These are phyloP conservation scores for Ypsolopha scabrella DNA, from an alignment of 2,888 invertebrate species.

Conservation along the genomic window DNA sequence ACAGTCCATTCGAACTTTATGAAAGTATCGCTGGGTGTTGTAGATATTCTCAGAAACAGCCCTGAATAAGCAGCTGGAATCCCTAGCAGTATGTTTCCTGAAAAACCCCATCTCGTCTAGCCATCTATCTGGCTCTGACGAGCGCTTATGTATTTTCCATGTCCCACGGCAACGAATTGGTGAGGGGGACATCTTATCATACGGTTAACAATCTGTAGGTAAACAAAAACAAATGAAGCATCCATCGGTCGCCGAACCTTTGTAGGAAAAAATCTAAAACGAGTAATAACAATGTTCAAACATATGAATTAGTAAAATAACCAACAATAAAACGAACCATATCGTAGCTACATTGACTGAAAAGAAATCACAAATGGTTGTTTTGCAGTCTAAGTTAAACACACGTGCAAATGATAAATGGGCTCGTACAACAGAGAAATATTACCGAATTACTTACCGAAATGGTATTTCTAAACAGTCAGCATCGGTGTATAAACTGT, in stretches of 20 bases:
- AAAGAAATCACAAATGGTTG: conserved; percentile 48
- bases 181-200: conserved; percentile 51
- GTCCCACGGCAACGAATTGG: conserved; percentile 60
- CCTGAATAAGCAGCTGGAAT: conserved; percentile 90
- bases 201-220: conserved; percentile 57
- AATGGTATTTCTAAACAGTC: conserved; percentile 43
- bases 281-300: background rate
- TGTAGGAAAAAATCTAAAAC: background rate
- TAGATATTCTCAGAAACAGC: conserved; percentile 88
- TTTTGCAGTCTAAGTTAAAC: conserved; percentile 57
- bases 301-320: background rate
- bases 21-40: conserved; percentile 78
- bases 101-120: conserved; percentile 84
- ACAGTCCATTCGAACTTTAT: conserved; percentile 79
- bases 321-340: conserved; percentile 29
- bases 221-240: conserved; percentile 65
- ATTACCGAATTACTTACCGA: conserved; percentile 41
- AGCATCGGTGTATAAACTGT: conserved; percentile 53
- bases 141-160: conserved; percentile 60
- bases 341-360: conserved; percentile 56
- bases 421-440: conserved; percentile 1
- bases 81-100: conserved; percentile 89
- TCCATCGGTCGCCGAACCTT: conserved; percentile 9
- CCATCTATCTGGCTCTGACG: conserved; percentile 77
- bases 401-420: conserved; percentile 54